Conservation (phyloP, 2,888 invertebrate genomes). For the Syritta pipiens region DNA sequence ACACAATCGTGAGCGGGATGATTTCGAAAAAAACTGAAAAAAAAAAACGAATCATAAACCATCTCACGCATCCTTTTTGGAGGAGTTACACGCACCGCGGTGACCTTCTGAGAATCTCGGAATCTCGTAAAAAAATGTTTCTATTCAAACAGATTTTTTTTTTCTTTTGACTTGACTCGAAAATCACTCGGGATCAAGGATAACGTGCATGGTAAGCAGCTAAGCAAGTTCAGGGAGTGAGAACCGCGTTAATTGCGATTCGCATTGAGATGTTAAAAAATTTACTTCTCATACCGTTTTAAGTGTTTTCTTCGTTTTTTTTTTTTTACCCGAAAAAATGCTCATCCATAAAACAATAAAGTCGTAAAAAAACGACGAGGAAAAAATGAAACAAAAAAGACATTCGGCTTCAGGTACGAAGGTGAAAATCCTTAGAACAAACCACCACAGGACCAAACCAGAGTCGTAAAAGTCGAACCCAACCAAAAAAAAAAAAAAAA, state of each 20-base stretch:
- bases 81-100: constrained; percentile 64
- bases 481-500: constrained; percentile 1
- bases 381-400: constrained; percentile 4
- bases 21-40: background rate
- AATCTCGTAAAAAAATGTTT: constrained; percentile 48
- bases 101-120: constrained; percentile 58
- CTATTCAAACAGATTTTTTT: constrained; percentile 47
- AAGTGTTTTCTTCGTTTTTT: constrained; percentile 16
- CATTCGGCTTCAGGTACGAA: constrained; percentile 29
- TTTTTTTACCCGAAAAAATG: constrained; percentile 32
- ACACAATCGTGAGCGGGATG: background rate
- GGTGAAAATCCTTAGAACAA: constrained; percentile 53
- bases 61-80: constrained; percentile 56
- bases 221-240: no score
- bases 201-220: constrained; percentile 37
- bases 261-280: constrained; percentile 68
- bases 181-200: constrained; percentile 63
- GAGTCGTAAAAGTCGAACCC: constrained; percentile 44
- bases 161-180: constrained; percentile 49
- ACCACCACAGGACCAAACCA: constrained; percentile 65
- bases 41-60: constrained; percentile 47
- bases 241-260: constrained; percentile 69
- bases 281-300: constrained; percentile 22
- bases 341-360: constrained; percentile 58
- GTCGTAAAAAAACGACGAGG: constrained; percentile 47